Conservation (phyloP, 1,140 invertebrate genomes). For the Brachionus rotundiformis region DNA sequence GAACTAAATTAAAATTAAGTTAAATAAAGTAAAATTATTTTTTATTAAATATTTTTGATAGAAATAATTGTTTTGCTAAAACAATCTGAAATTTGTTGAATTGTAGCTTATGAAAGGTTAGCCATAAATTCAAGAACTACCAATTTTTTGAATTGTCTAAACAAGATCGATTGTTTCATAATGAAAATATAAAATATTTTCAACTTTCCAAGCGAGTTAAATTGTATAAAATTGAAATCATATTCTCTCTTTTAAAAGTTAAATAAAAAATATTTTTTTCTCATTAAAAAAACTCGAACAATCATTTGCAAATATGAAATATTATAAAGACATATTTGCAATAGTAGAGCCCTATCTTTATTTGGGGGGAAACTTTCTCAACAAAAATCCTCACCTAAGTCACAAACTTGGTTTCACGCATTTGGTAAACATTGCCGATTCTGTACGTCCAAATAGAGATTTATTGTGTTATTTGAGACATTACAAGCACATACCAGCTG, state of each 20-base stretch:
- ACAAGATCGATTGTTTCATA: no score
- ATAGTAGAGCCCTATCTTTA: constrained; percentile 30
- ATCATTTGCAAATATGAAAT: constrained; percentile 24
- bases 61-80: no score
- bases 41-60: no score
- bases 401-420: constrained; percentile 48
- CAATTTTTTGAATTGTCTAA: no score
- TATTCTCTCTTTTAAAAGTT: not conserved
- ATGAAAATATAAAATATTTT: no score
- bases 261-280: not conserved
- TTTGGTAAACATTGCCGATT: constrained; percentile 52
- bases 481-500: constrained; percentile 38
- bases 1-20: no score
- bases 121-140: no score
- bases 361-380: not conserved
- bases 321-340: constrained; percentile 27
- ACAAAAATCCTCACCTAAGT: not conserved
- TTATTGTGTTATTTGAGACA: not conserved
- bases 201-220: no score
- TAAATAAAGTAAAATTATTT: no score
- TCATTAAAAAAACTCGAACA: not conserved
- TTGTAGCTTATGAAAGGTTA: no score
- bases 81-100: no score
- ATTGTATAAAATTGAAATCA: no score
- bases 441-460: constrained; percentile 7